Evolutionary conservation across 1,140 invertebrate species (phyloP).

Genomic region (Nymphalis io): DNA sequence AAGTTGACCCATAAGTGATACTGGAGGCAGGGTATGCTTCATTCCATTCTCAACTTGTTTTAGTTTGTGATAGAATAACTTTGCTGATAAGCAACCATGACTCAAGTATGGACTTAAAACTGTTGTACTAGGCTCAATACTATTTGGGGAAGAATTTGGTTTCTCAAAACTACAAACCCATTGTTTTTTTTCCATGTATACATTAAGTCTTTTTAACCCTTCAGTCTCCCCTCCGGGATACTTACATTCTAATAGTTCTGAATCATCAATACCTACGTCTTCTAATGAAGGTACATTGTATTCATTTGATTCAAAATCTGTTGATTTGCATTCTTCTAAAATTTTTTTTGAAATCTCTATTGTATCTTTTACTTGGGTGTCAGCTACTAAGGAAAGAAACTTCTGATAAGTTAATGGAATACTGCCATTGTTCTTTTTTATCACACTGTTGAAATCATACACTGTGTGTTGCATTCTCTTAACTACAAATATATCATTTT

Average conservation of each 20-base stretch:
- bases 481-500: conserved; percentile 82
- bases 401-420: conserved; percentile 87
- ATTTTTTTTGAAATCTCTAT: conserved; percentile 76
- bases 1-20: conserved; percentile 85
- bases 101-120: conserved; percentile 88
- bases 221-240: conserved; percentile 87
- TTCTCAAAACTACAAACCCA: conserved; percentile 89
- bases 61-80: conserved; percentile 84
- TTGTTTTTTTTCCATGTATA: conserved; percentile 82
- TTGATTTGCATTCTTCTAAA: conserved; percentile 70
- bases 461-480: conserved; percentile 86
- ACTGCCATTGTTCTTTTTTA: conserved; percentile 84
- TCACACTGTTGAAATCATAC: conserved; percentile 84
- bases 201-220: conserved; percentile 83
- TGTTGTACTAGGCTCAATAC: conserved; percentile 86
- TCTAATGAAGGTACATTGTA: conserved; percentile 84
- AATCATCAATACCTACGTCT: conserved; percentile 81
- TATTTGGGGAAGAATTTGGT: conserved; percentile 87
- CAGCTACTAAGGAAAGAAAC: conserved; percentile 83
- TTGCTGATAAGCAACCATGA: conserved; percentile 87
- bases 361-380: conserved; percentile 81
- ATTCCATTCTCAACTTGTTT: conserved; percentile 79
- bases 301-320: conserved; percentile 77
- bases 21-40: conserved; percentile 82
- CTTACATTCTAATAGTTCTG: conserved; percentile 69